phyloP scores from a whole-genome alignment of 2,113 vertebrate species.

The Tragelaphus strepsiceros region DNA sequence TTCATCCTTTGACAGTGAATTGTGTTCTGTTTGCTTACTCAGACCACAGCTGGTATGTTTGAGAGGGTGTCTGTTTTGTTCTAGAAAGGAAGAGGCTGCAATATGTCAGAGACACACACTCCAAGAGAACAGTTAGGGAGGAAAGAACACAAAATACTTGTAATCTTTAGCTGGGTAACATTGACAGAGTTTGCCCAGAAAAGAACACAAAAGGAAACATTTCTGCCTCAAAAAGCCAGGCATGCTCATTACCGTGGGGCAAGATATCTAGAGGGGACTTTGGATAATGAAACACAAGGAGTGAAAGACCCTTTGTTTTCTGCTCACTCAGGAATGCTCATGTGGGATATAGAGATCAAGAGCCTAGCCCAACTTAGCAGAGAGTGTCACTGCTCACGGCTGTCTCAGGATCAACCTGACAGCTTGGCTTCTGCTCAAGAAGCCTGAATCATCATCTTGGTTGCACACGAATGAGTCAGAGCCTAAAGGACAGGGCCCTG shows the following conservation, averaged over 20 bases:
- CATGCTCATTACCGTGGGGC: not conserved
- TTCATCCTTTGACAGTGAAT: not conserved
- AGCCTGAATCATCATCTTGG: constrained; percentile 9
- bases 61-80: not conserved
- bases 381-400: not conserved
- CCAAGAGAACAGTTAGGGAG: not conserved
- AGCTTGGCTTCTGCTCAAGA: constrained; percentile 4
- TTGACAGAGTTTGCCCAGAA: not conserved
- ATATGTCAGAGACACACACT: not conserved
- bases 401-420: not conserved
- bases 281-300: not conserved
- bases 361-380: not conserved
- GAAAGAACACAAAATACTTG: not conserved
- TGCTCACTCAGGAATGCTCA: not conserved
- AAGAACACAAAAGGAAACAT: constrained; percentile 4
- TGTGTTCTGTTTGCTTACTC: not conserved
- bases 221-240: not conserved
- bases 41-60: not conserved
- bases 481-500: not conserved
- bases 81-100: not conserved
- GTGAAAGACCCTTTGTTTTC: not conserved
- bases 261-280: not conserved
- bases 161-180: not conserved
- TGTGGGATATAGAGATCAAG: rapidly evolving
- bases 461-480: constrained; percentile 18